Conservation (phyloP, 2,797 vertebrate species). For the Ammospiza maritima region DNA sequence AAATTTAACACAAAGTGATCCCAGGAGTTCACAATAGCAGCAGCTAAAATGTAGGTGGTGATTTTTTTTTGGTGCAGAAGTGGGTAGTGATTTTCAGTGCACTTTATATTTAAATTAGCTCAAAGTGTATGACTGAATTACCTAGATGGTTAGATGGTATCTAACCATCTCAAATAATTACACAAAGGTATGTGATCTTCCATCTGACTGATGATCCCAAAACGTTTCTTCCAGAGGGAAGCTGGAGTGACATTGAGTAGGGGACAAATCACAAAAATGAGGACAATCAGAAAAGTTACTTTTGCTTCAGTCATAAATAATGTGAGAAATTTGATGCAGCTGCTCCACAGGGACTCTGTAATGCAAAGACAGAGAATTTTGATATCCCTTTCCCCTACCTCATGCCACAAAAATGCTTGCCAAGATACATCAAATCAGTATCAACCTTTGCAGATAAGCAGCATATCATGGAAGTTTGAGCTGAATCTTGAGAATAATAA, state of each 20-base stretch:
- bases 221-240: background rate
- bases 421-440: background rate
- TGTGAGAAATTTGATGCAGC: background rate
- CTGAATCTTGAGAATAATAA: background rate
- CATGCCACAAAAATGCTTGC: background rate
- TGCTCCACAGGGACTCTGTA: background rate
- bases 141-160: background rate
- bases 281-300: background rate
- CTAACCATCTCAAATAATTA: background rate
- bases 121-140: background rate
- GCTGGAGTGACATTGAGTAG: background rate
- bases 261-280: background rate
- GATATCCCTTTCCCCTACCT: background rate
- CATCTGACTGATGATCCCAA: background rate
- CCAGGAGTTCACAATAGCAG: background rate
- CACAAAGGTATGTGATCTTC: background rate
- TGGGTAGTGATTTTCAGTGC: background rate
- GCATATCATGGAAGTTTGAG: background rate
- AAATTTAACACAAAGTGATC: constrained; percentile 26
- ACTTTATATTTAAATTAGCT: constrained; percentile 23
- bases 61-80: background rate
- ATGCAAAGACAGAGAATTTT: background rate
- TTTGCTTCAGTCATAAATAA: background rate
- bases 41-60: constrained; percentile 21
- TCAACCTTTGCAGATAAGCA: background rate